These are phyloP conservation scores for Lepidocolaptes lacrymiger DNA, from an alignment of 2,797 vertebrate species.

Conservation along the genomic window DNA sequence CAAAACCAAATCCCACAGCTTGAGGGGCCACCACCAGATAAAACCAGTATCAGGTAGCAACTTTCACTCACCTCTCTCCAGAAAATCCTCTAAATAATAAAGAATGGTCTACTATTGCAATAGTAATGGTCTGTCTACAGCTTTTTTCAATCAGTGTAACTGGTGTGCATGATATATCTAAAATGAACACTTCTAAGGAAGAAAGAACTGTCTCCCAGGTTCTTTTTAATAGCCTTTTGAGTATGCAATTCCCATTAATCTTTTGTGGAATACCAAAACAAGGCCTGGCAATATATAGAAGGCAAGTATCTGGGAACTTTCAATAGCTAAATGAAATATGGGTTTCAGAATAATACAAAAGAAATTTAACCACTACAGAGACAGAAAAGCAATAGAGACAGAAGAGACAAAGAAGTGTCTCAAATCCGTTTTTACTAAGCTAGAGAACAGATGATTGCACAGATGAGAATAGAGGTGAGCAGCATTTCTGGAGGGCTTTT, in stretches of 20 bases:
- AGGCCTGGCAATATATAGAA: neutral
- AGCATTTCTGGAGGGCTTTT: neutral
- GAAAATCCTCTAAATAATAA: neutral
- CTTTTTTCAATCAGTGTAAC: neutral
- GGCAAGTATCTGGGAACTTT: conserved; percentile 12
- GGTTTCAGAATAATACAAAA: neutral
- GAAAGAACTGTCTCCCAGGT: neutral
- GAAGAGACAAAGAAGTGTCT: neutral
- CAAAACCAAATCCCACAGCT: neutral
- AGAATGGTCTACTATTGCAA: neutral
- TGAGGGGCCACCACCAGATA: neutral
- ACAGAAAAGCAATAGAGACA: neutral
- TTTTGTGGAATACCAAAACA: neutral
- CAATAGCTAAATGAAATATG: neutral
- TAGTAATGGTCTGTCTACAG: neutral
- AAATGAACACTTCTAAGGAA: neutral
- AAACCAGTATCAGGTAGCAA: neutral
- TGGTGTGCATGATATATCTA: neutral
- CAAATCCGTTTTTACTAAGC: neutral
- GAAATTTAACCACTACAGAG: neutral
- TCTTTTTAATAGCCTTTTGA: neutral
- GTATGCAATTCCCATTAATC: neutral
- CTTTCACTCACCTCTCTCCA: neutral
- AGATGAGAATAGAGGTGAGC: neutral
- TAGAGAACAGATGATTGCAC: neutral